Evolutionary conservation across 1,140 invertebrate species (phyloP).

Genomic region (Laodelphax striatellus): DNA sequence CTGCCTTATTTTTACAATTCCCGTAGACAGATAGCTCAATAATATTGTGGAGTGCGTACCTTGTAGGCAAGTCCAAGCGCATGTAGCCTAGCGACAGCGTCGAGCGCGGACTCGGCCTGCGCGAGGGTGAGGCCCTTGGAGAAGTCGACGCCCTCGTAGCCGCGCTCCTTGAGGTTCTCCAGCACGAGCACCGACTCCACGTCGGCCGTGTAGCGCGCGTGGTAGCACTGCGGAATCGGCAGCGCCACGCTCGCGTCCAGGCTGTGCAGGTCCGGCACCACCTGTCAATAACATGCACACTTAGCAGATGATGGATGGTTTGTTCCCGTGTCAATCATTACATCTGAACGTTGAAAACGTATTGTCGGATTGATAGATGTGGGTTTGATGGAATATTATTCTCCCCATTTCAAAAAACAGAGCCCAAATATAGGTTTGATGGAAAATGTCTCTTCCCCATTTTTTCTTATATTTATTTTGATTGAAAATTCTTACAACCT

Average conservation of each 20-base stretch:
- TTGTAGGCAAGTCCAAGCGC: constrained; percentile 54
- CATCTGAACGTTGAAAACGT: too few relatives aligned
- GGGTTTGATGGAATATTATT: constrained; percentile 1
- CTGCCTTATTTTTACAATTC: too few relatives aligned
- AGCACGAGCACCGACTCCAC: constrained; percentile 50
- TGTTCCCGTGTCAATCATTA: too few relatives aligned
- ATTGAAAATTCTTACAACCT: too few relatives aligned
- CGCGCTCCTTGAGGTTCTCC: constrained; percentile 41
- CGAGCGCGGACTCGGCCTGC: constrained; percentile 50
- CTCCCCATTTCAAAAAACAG: not conserved
- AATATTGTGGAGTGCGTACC: constrained; percentile 28
- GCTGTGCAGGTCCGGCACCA: constrained; percentile 43
- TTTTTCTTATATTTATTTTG: too few relatives aligned
- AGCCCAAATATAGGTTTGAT: too few relatives aligned
- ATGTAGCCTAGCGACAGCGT: constrained; percentile 56
- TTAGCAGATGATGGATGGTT: too few relatives aligned
- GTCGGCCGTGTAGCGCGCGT: constrained; percentile 44
- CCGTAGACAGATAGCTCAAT: too few relatives aligned
- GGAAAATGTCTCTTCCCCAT: too few relatives aligned
- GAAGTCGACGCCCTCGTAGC: constrained; percentile 46
- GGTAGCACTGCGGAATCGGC: constrained; percentile 49
- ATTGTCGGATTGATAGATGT: too few relatives aligned
- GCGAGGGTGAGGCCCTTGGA: constrained; percentile 51
- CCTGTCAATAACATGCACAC: constrained; percentile 31
- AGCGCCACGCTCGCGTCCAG: constrained; percentile 29